Conservation (phyloP, 2,113 vertebrate species). For the Dromiciops gliroides region DNA sequence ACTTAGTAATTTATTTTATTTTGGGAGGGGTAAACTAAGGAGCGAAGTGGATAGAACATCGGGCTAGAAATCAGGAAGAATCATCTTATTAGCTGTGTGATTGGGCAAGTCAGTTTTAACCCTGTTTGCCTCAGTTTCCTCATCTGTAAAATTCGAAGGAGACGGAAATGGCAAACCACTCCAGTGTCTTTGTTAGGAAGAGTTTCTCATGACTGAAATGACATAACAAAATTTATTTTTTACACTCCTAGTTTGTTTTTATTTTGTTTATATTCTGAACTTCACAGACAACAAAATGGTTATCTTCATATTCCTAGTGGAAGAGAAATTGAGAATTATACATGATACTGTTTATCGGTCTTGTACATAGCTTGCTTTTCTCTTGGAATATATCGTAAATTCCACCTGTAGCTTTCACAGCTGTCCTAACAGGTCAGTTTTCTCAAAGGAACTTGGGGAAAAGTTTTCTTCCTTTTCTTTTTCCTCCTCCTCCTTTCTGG, state of each 20-base stretch:
- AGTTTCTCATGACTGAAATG: neutral
- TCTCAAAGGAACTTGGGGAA: slow-evolving; percentile 62
- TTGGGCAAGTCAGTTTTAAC: neutral
- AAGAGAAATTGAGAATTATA: neutral
- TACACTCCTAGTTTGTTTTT: neutral
- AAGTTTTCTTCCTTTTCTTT: slow-evolving; percentile 54
- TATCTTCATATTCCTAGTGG: neutral
- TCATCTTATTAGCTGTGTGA: neutral
- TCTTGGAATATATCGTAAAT: slow-evolving; percentile 18
- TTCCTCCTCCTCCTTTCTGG: slow-evolving; percentile 38
- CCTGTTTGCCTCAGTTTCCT: neutral
- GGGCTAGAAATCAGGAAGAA: neutral
- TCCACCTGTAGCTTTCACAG: neutral
- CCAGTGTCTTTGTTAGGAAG: too few relatives aligned
- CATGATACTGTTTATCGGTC: neutral
- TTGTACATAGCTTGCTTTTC: slow-evolving; percentile 19
- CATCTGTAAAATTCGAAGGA: neutral
- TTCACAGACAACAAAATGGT: neutral
- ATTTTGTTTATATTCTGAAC: neutral
- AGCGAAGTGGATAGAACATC: neutral
- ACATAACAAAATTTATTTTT: neutral
- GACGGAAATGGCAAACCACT: too few relatives aligned
- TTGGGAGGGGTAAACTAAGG: too few relatives aligned
- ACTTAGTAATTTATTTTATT: neutral
- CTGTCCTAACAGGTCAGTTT: neutral